Percentiles rank a stretch among this genome's conserved stretches.
Evolutionary conservation across 2,113 vertebrate genomes (phyloP).

Genomic region (Tragelaphus imberbis): DNA sequence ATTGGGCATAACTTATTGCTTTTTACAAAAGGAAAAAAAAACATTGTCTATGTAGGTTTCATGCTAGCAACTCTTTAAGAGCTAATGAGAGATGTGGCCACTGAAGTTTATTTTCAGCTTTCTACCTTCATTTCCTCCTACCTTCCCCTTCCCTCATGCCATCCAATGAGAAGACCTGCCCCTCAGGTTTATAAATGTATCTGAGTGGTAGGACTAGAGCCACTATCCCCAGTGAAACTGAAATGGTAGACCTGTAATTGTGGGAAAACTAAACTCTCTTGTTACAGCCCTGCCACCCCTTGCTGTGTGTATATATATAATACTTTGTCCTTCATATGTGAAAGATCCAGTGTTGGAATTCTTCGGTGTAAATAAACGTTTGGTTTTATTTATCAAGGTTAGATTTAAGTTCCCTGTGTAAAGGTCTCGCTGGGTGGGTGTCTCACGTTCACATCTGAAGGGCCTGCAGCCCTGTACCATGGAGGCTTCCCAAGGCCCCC

Average conservation of each 20-base stretch:
- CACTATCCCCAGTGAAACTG: constrained; percentile 68
- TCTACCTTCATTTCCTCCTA: constrained; percentile 57
- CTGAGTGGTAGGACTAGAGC: constrained; percentile 71
- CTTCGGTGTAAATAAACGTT: constrained; percentile 90
- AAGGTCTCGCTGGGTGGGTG: constrained; percentile 74
- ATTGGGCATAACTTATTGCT: constrained; percentile 68
- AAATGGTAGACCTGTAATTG: constrained; percentile 78
- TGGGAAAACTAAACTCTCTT: constrained; percentile 77
- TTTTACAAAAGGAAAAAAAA: constrained; percentile 66
- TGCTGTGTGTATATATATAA: constrained; percentile 82
- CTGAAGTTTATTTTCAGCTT: constrained; percentile 70
- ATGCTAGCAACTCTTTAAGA: constrained; percentile 70
- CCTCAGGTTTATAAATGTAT: constrained; percentile 72
- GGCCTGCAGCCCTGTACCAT: constrained; percentile 6
- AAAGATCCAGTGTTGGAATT: constrained; percentile 88
- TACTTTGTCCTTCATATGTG: constrained; percentile 86
- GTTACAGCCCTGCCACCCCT: constrained; percentile 81
- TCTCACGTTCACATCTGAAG: constrained; percentile 40
- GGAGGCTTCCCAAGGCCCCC: constrained; percentile 42
- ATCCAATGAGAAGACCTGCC: constrained; percentile 77
- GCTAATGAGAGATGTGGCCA: constrained; percentile 75
- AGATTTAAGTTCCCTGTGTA: constrained; percentile 82
- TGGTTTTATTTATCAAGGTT: constrained; percentile 90
- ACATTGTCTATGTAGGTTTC: constrained; percentile 70
- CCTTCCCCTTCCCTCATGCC: constrained; percentile 71